Evolutionary conservation across 1,140 invertebrate genomes (phyloP), one percentile per base, ranked within the genome.

Genomic region (Pseudachorutes palmiensis): DNA sequence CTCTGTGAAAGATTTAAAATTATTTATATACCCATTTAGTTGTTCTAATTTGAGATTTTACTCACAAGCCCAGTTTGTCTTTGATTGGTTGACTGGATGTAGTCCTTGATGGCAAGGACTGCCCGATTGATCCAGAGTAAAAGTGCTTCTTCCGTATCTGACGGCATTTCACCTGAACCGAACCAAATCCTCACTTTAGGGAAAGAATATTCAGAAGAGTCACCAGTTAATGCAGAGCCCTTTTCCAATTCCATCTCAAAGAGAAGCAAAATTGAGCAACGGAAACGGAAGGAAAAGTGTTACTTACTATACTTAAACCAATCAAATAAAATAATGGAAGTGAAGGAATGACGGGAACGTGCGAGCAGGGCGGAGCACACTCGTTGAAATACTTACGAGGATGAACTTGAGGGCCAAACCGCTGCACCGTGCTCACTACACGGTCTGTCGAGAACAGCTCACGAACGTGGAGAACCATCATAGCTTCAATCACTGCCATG

Each of bases 401-500:
- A 65, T 73, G 69, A 16, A 73, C 69, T 51, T 59, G 60, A 45
- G 80, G 78, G 55, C 80, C 82, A 78, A 87, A 91, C 67, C 89
- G 82, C 74, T 86, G 83, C 62, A 95, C 88, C 60, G 94, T 91
- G 65, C 91, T 86, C 29, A 88, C 83, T 31, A 97, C 88, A 62
- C 91, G 83, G 73, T 97, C 94, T 41, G 88, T 83, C 24, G 91
- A 93, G 68, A 95, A 88, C 66, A 96, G 89, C 81, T 97, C 92
- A 76, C 90, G 89, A 70, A 93, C 88, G 81, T 97, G 97, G 69
- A 98, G 84, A 74, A 86, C 84, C 94, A 99, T 98, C 77, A 98
- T 83, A 72, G 91, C 91, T 83, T 98, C 94, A 80, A 97, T 95
- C 79, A 99, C 89, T 78, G 91, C 86, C 86, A 98, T 88, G 81